These are phyloP conservation scores for Pseudococcus viburni DNA, from an alignment of 2,888 invertebrate species.

Conservation along the genomic window DNA sequence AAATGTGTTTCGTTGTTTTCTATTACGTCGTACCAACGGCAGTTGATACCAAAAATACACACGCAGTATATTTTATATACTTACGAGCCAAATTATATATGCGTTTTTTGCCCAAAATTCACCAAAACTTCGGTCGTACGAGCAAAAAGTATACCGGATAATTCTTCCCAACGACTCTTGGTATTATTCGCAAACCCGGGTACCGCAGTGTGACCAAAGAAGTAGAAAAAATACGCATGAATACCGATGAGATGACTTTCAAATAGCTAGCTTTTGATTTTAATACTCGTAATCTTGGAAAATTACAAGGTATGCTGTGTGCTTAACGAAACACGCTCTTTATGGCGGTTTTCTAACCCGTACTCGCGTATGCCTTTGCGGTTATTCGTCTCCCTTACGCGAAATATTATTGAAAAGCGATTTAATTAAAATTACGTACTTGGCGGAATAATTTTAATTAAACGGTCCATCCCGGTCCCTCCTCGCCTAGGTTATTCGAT, in stretches of 20 bases:
- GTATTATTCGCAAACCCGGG: too few relatives aligned
- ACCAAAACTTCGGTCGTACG: neutral
- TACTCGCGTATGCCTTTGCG: slow-evolving; percentile 3
- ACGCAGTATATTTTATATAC: slow-evolving; percentile 1
- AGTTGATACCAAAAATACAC: slow-evolving; percentile 17
- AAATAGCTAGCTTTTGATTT: neutral
- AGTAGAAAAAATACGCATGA: neutral
- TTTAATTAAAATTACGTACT: slow-evolving; percentile 41
- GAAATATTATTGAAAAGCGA: slow-evolving; percentile 33
- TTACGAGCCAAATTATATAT: slow-evolving; percentile 37
- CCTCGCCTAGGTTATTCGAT: neutral
- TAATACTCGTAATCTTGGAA: slow-evolving; percentile 19
- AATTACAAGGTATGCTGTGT: neutral
- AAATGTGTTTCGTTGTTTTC: slow-evolving; percentile 56
- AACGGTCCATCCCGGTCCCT: neutral
- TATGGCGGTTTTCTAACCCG: neutral
- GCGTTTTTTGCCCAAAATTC: neutral
- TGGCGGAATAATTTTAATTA: slow-evolving; percentile 35
- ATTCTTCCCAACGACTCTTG: too few relatives aligned
- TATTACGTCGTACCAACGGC: neutral
- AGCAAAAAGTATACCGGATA: neutral
- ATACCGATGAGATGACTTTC: slow-evolving; percentile 10
- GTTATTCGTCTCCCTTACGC: neutral
- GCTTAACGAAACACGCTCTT: neutral
- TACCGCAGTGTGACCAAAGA: neutral